Base-by-base conservation (phyloP, 2,888 invertebrate species). In the Hecatera dysodea region DNA sequence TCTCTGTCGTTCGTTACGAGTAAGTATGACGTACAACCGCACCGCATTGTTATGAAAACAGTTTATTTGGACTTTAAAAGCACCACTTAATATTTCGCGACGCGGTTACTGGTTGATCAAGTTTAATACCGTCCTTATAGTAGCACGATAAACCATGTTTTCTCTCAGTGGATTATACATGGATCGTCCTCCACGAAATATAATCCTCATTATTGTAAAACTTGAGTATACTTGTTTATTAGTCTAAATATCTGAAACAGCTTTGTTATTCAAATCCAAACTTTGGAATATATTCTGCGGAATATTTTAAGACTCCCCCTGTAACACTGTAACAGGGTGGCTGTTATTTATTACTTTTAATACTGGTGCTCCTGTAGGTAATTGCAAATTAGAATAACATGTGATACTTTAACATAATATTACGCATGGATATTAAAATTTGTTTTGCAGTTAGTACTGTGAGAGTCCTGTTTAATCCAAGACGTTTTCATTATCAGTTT, bases 31-130 rank as follows among this genome's bases (percentile, higher is more conserved):
- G 64, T 68, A 64, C 63, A 72, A 74, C 73, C 53, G 65, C 77
- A 72, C 69, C 67, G 72, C 60, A 80, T 84, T 86, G 82, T 86
- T 86, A 70, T 81, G 71, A 78, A 82, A 79, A 81, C 78, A 67
- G 73, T 79, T 82, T 82, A 79, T 75, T 80, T 75, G 60, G 46
- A 65, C 60, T 60, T 69, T 29, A 75, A 68, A 67, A 75, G 65
- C 27, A 57, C 42, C 62, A 52, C 57, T 48, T 70, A 56, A 36
- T 77, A 56, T 61, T 74, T 76, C 12, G 24, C 36, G 17, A 50
- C 44, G 29, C 57, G 39, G 29, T 36, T 44, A 27, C 22, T 36
- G 46, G 33, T 44, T 56, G 15, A 48, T 42, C n/a, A 9, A 27
- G 44, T 73, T 63, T 22, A 63, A 29, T 57, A 53, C 19, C n/a